These are phyloP conservation scores for Troglohyphantes excavatus DNA, from an alignment of 2,888 invertebrate species.

Conservation along the genomic window DNA sequence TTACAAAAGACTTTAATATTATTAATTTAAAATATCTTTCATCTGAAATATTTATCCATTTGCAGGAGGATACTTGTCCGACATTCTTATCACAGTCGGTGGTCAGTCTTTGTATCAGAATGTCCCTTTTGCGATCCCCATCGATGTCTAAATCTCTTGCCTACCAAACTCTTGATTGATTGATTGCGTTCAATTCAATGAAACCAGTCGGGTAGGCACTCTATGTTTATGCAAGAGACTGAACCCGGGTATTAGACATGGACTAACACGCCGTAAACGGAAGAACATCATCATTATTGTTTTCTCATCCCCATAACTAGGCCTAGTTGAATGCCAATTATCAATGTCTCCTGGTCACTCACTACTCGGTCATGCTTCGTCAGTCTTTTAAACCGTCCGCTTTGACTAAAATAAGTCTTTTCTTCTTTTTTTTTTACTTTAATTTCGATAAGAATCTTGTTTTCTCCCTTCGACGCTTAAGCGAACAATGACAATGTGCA, in stretches of 20 bases:
- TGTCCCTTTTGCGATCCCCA: too few species aligned
- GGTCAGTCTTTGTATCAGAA: too few species aligned
- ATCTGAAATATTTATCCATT: too few species aligned
- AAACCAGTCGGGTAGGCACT: background rate
- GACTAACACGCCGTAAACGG: conserved; percentile 19
- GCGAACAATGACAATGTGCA: background rate
- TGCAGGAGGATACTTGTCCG: too few species aligned
- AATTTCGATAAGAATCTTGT: background rate
- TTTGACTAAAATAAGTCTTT: background rate
- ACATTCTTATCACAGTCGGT: too few species aligned
- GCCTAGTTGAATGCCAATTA: conserved; percentile 12
- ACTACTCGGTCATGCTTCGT: conserved; percentile 58
- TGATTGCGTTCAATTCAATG: conserved; percentile 20
- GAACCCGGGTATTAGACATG: conserved; percentile 43
- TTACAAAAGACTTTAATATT: too few species aligned
- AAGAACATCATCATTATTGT: conserved; percentile 24
- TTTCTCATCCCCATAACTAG: background rate
- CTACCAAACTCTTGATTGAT: background rate
- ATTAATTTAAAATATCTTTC: too few species aligned
- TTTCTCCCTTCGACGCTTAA: background rate
- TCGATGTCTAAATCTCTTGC: background rate
- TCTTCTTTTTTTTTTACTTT: background rate
- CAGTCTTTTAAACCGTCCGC: conserved; percentile 28
- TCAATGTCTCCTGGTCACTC: conserved; percentile 16
- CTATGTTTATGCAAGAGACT: conserved; percentile 8